Evolutionary conservation across 2,888 invertebrate genomes (phyloP), one percentile per base, ranked within the genome.

Genomic region (Troides helena): DNA sequence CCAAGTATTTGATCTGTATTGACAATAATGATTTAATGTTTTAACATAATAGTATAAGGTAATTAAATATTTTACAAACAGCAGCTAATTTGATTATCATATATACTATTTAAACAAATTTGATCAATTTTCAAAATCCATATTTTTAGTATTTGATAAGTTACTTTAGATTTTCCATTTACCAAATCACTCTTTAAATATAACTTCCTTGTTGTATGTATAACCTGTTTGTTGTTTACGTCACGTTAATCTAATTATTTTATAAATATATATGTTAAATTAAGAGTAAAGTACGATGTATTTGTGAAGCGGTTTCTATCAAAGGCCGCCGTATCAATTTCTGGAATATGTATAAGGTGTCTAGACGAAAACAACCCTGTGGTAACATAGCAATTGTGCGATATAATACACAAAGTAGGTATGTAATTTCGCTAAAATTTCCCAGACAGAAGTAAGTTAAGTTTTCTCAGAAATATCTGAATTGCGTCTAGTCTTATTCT

Each of bases 401-500:
- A 61, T 65, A 65, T 65, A 65, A 71, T 71, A 71, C 64, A 71
- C 64, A 67, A 57, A 67, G 61, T 65, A 67, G 64, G 60, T 61
- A 71, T 23, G 58, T 67, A 65, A 67, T 65, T 61, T 53, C 43
- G 56, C 67, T 71, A 62, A 68, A 71, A 62, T 71, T 65, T 71
- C 58, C 5, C 67, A 71, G 70, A 67, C 70, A 67, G 62, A 65
- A 67, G 50, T 67, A 56, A 61, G 56, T 70, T 64, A 60, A 67
- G 65, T 67, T 71, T 70, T 71, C 70, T 65, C 18, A 67, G 67
- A 71, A 67, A 25, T 58, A 61, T 67, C 64, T 71, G 50, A 71
- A 71, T 65, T 61, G 57, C 23, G 65, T 68, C 67, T 71, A 50
- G 62, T 71, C 58, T 65, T 67, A 67, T 71, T 71, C 62, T 65